Percentiles rank a stretch among this genome's conserved stretches.
These are phyloP conservation scores for Chascanopsetta lugubris DNA, from an alignment of 2,113 vertebrate species.

Conservation along the genomic window DNA sequence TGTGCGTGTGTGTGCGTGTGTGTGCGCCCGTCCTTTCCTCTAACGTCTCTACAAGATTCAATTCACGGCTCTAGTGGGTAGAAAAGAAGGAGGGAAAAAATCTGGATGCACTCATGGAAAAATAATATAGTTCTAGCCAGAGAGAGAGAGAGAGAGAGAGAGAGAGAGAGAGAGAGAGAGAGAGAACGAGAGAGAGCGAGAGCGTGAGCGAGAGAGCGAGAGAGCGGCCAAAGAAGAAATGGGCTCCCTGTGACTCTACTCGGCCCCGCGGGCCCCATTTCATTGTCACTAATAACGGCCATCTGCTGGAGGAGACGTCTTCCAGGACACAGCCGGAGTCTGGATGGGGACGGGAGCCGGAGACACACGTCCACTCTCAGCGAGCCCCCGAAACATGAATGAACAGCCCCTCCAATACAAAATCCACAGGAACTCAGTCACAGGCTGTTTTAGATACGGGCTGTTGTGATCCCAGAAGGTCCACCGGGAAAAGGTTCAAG, in stretches of 20 bases:
- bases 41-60: conserved; percentile 36
- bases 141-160: conserved; percentile 8
- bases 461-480: no score
- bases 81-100: background rate
- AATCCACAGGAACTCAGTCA: no score
- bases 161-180: conserved; percentile 1
- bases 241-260: conserved; percentile 56
- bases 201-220: conserved; percentile 20
- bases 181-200: background rate
- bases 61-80: conserved; percentile 20
- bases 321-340: no score
- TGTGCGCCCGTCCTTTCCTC: conserved; percentile 1
- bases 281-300: conserved; percentile 74
- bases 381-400: no score
- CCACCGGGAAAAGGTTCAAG: no score
- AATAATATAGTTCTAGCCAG: conserved; percentile 39
- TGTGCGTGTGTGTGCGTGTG: no score
- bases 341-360: no score
- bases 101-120: conserved; percentile 50
- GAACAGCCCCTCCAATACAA: no score
- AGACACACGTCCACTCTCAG: no score
- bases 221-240: conserved; percentile 54
- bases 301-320: conserved; percentile 63
- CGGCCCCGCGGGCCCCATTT: conserved; percentile 42
- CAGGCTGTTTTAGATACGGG: no score